Base-by-base conservation (phyloP, 1,140 invertebrate genomes). In the Chymomyza costata region DNA sequence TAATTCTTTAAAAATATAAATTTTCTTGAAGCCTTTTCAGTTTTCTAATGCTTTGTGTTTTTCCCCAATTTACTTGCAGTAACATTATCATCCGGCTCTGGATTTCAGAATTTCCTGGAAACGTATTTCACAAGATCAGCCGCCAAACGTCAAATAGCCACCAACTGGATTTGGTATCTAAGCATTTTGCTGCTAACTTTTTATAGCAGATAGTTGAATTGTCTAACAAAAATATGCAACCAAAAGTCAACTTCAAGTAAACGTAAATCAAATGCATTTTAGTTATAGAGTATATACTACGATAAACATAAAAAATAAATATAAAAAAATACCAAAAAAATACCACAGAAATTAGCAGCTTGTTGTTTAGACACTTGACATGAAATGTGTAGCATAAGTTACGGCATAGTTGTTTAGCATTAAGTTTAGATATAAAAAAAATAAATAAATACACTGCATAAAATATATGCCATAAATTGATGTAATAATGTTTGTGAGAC, bases 1-100 rank as follows among this genome's bases (percentile, higher is more conserved):
- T n/a, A n/a, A n/a, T n/a, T n/a, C n/a, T n/a, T n/a, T n/a, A n/a
- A n/a, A n/a, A n/a, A n/a, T n/a, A n/a, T n/a, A n/a, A n/a, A n/a
- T n/a, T n/a, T n/a, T n/a, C n/a, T n/a, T n/a, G n/a, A n/a, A n/a
- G n/a, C n/a, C n/a, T n/a, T n/a, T n/a, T n/a, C n/a, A n/a, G n/a
- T n/a, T n/a, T n/a, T n/a, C n/a, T n/a, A n/a, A n/a, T n/a, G n/a
- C n/a, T n/a, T n/a, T n/a, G n/a, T n/a, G n/a, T n/a, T n/a, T n/a
- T n/a, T n/a, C n/a, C n/a, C n/a, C n/a, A n/a, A 18, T 28, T 25
- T 11, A 5, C 6, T 34, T 19, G 2, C 31, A 81, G 76, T 81
- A 37, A 81, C 76, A n/a, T 52, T 81, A 25, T 81, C 76, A 30
- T 82, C 76, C 17, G 51, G 59, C 25, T 67, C 76, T 13, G 62